Percentiles rank a stretch among this genome's conserved stretches.
These are phyloP conservation scores for Drosophila albomicans DNA, from an alignment of 1,140 invertebrate species.

Conservation along the genomic window DNA sequence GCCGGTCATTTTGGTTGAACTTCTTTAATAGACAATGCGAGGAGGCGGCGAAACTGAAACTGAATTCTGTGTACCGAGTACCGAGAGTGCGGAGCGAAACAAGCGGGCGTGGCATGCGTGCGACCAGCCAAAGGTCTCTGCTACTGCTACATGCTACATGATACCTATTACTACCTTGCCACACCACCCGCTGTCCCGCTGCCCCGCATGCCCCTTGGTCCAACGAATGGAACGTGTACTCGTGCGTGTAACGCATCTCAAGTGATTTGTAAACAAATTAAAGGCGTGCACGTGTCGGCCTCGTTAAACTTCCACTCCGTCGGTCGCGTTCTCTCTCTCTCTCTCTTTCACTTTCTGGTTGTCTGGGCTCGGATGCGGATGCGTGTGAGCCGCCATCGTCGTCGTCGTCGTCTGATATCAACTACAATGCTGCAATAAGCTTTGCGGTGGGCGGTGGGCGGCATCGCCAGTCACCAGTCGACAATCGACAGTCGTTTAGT, in stretches of 20 bases:
- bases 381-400: conserved; percentile 34
- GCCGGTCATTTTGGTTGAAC: conserved; percentile 53
- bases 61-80: background rate
- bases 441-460: conserved; percentile 41
- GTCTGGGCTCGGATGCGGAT: conserved; percentile 30
- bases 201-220: background rate
- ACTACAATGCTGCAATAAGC: conserved; percentile 58
- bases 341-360: conserved; percentile 1
- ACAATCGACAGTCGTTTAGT: conserved; percentile 6
- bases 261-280: conserved; percentile 85
- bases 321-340: background rate
- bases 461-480: background rate
- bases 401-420: conserved; percentile 43
- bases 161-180: background rate
- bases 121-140: conserved; percentile 24
- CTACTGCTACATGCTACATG: background rate
- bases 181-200: conserved; percentile 1
- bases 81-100: background rate
- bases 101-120: conserved; percentile 54
- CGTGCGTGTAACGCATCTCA: conserved; percentile 83
- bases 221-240: conserved; percentile 46
- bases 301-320: conserved; percentile 68
- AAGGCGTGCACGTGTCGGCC: conserved; percentile 80
- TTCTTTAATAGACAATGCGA: conserved; percentile 62
- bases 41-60: background rate